A percentile compares a stretch with the other conserved stretches of the same genome.
These are phyloP conservation scores for Orientallactaga sibirica DNA, from an alignment of 2,797 vertebrate species.

Conservation along the genomic window DNA sequence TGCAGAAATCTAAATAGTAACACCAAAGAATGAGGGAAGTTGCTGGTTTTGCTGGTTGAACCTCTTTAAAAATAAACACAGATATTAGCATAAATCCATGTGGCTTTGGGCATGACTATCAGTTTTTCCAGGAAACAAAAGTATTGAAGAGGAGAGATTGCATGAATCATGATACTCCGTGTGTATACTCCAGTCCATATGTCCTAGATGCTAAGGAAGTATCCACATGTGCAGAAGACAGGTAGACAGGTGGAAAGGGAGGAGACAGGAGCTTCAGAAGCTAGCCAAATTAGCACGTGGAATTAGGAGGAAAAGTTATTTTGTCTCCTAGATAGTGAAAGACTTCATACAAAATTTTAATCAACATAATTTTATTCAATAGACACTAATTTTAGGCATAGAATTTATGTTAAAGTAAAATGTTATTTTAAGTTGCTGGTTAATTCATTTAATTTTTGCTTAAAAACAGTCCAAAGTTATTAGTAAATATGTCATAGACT, in stretches of 20 bases:
- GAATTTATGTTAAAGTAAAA: not conserved
- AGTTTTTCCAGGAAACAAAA: not conserved
- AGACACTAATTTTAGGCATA: not conserved
- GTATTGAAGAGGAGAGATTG: accelerated
- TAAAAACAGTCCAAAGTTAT: not conserved
- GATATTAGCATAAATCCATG: not conserved
- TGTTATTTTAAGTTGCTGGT: not conserved
- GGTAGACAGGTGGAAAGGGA: accelerated
- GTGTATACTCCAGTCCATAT: accelerated
- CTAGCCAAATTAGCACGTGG: not conserved
- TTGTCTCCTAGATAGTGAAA: not conserved
- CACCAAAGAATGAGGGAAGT: not conserved
- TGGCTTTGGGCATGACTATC: not conserved
- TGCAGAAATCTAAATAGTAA: not conserved
- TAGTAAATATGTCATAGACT: not conserved
- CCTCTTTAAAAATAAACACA: not conserved
- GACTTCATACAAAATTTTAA: not conserved
- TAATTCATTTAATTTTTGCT: not conserved
- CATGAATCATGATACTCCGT: not conserved
- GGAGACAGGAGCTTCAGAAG: not conserved
- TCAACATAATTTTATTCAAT: not conserved
- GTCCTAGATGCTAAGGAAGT: not conserved
- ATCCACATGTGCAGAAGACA: accelerated
- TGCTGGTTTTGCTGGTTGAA: not conserved
- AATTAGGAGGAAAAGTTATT: not conserved